Base-by-base conservation (phyloP, 2,888 invertebrate genomes). In the Leptinotarsa tumamoca region DNA sequence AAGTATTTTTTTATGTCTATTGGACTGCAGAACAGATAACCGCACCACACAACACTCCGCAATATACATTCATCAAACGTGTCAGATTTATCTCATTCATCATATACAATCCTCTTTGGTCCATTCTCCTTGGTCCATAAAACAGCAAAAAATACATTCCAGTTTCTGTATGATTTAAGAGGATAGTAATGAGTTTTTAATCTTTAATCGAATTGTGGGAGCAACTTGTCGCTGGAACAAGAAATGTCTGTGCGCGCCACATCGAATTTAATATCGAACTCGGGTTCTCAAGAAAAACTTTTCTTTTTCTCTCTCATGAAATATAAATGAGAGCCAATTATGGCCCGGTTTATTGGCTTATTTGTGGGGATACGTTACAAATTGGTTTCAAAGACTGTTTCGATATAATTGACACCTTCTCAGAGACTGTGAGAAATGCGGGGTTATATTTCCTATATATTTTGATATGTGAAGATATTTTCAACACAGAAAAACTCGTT, bases 261-360 rank as follows among this genome's bases (percentile, higher is more conserved):
- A 27, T n/a, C 63, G 63, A 43, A 43, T 63, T 33, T 27, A 33
- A 63, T 63, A 63, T 63, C 43, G 43, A 63, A 33, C n/a, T 43
- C 43, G 63, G 33, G 63, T 27, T 33, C 18, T n/a, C 33, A 7
- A 43, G 63, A 43, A 61, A 61, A 61, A 61, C 61, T 63, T 33
- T 43, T 4, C 33, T 63, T 27, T 43, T 5, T 63, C n/a, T 33
- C 43, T 17, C 27, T 43, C 63, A 63, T 63, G 63, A 63, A 63
- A 63, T 63, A 63, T 63, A 63, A 63, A 63, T 63, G 63, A 63
- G 63, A 43, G 63, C 63, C 63, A 63, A 63, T 63, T 63, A 63
- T 43, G 63, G 63, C 13, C 4, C 18, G 33, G 63, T 63, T 63
- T 63, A 63, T 43, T 63, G 63, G 43, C 27, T 63, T 63, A 63